phyloP scores from a whole-genome alignment of 30 jellyfish, hydroid and myxozoan genomes.

The Cassiopea xamachana region DNA sequence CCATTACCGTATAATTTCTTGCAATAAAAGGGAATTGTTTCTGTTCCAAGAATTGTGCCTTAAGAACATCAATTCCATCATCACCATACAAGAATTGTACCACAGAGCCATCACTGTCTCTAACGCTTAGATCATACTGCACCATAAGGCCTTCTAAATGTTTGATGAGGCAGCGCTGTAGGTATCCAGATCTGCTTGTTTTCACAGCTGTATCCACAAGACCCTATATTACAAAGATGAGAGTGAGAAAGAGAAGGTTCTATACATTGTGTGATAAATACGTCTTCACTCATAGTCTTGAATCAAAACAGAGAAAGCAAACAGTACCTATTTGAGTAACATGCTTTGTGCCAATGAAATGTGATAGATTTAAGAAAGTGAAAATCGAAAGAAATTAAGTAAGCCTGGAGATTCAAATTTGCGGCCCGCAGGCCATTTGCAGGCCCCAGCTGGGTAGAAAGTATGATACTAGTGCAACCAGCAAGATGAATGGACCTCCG shows the following conservation, averaged over 20 bases:
- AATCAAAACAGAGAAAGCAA: no score
- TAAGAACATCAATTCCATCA: slow-evolving; percentile 97
- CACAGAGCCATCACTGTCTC: slow-evolving; percentile 99
- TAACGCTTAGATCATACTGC: slow-evolving; percentile 96
- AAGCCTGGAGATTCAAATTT: no score
- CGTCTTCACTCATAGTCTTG: no score
- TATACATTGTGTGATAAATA: no score
- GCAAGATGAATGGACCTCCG: no score
- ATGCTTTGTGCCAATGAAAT: no score
- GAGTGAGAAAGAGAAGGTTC: not conserved
- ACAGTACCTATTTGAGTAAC: no score
- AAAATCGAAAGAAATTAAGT: no score
- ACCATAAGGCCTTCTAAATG: slow-evolving; percentile 98
- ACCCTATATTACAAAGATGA: slow-evolving; percentile 69
- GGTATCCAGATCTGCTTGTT: slow-evolving; percentile 99
- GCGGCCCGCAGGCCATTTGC: no score
- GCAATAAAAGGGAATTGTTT: slow-evolving; percentile 88
- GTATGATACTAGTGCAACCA: no score
- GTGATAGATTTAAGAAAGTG: no score
- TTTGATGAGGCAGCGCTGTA: slow-evolving; percentile 98
- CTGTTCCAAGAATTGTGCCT: slow-evolving; percentile 79
- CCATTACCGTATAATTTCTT: slow-evolving; percentile 77
- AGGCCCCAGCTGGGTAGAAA: no score
- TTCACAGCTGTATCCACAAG: slow-evolving; percentile 99
- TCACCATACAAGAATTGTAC: slow-evolving; percentile 99